These are phyloP conservation scores for Dynastes tityus DNA, from an alignment of 2,888 invertebrate genomes.

Conservation along the genomic window DNA sequence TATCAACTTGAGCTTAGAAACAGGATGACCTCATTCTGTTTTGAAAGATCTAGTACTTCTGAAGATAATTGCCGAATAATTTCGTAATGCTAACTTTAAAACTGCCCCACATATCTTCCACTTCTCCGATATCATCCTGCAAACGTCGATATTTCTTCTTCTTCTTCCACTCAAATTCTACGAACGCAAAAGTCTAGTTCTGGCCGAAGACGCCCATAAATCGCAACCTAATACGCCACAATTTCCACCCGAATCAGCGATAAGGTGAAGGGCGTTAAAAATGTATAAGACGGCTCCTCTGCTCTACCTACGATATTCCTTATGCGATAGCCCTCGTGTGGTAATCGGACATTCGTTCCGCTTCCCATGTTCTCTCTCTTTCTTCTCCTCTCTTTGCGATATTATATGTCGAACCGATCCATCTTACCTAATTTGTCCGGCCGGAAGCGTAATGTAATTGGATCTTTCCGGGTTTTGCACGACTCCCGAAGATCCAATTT, in stretches of 20 bases:
- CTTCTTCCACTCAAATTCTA: slow-evolving; percentile 17
- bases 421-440: slow-evolving; percentile 61
- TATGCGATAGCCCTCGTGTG: not conserved
- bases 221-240: slow-evolving; percentile 45
- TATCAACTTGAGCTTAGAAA: too few species aligned
- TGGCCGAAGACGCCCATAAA: slow-evolving; percentile 30
- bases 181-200: not conserved
- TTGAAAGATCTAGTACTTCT: too few species aligned
- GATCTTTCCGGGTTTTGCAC: slow-evolving; percentile 56
- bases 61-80: not conserved
- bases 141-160: slow-evolving; percentile 10
- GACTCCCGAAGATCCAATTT: slow-evolving; percentile 51
- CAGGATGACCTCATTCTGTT: too few species aligned
- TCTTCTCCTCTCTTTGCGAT: slow-evolving; percentile 19
- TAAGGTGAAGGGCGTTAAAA: slow-evolving; percentile 43
- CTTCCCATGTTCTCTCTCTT: slow-evolving; percentile 1
- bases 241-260: slow-evolving; percentile 43
- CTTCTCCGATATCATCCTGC: not conserved
- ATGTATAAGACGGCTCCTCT: slow-evolving; percentile 43
- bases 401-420: slow-evolving; percentile 56
- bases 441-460: slow-evolving; percentile 61
- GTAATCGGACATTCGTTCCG: slow-evolving; percentile 22
- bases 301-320: not conserved
- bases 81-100: slow-evolving; percentile 4
- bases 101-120: not conserved